Evolutionary conservation across 2,888 invertebrate genomes (phyloP), one percentile per base, ranked within the genome.

Genomic region (Tuta absoluta): DNA sequence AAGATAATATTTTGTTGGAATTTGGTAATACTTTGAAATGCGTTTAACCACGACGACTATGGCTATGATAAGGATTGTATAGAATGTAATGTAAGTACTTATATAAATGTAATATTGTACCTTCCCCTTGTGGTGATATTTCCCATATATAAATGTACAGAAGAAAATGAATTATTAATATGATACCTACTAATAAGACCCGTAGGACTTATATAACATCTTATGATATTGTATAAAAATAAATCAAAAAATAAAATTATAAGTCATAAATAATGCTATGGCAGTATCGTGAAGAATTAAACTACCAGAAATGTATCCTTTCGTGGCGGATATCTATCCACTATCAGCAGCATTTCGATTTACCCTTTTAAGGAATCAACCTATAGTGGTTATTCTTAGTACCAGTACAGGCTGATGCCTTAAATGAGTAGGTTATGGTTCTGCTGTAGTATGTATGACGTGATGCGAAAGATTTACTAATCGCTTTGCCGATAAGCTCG

Each of bases 61-160:
- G 83, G 84, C 82, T 77, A 72, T 62, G 64, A 60, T 73, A 67
- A 79, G 77, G 76, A 80, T 72, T 82, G 80, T 81, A 81, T 65
- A 65, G 63, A 56, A 53, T 64, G 28, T 64, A 51, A 58, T 49
- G 21, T 63, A 63, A 37, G 38, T 64, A 33, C 33, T 33, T 33
- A 64, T 61, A 56, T 24, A 62, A 59, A 56, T 57, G 49, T 62
- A 48, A 38, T 49, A 51, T 49, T 28, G 33, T 53, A 38, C 24
- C 53, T 2, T 53, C 2, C 19, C 51, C 33, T 28, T 38, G 51
- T 53, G 62, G 38, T 53, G 51, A 33, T 51, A 37, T 33, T 61
- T 10, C 41, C 58, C 21, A 59, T 62, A 62, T 62, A 62, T 57
- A 53, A 23, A 61, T 66, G 63, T 66, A 64, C 62, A 66, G 63